phyloP scores from a whole-genome alignment of 2,113 vertebrate species.

The Psophia crepitans region DNA sequence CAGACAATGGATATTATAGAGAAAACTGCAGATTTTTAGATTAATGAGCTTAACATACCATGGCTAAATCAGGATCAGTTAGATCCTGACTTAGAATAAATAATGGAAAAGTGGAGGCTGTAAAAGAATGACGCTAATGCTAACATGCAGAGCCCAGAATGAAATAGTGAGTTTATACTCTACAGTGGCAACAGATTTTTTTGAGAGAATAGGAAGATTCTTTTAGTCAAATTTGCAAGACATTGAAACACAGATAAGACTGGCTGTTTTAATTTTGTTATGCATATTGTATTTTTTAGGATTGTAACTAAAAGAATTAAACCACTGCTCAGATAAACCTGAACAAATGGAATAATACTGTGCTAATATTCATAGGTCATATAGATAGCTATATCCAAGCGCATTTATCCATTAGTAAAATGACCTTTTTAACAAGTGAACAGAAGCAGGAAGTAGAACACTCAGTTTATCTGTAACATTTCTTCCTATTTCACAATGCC shows the following conservation, averaged over 20 bases:
- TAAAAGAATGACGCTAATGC: not conserved
- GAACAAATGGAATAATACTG: not conserved
- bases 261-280: not conserved
- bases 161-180: not conserved
- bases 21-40: not conserved
- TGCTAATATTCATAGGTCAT: not conserved
- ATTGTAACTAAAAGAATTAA: not conserved
- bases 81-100: not conserved
- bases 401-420: not conserved
- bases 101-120: not conserved
- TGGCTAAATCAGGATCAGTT: not conserved
- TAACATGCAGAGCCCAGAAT: not conserved
- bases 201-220: not conserved
- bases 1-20: not conserved
- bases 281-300: not conserved
- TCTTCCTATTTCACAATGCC: not conserved
- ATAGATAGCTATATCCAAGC: not conserved
- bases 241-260: not conserved
- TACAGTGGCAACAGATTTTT: not conserved
- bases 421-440: not conserved
- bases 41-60: not conserved
- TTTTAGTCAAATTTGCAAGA: not conserved
- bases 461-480: not conserved
- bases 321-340: not conserved
- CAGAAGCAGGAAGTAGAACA: not conserved